Conservation (phyloP, 2,797 vertebrate genomes). For the Hypotaenidia okinawae region DNA sequence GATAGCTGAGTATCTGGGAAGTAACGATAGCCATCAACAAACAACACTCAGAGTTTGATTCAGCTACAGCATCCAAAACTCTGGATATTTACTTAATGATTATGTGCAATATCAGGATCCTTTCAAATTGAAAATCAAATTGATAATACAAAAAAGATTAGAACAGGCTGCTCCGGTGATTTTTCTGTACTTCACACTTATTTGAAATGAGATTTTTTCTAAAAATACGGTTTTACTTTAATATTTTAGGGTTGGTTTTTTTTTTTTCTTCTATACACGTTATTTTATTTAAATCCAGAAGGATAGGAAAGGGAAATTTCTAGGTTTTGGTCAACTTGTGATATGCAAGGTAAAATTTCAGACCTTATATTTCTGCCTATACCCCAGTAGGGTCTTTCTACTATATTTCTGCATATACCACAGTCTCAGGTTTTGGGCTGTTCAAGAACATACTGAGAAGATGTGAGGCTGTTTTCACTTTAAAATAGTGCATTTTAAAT, state of each 20-base stretch:
- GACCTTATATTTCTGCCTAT: background rate
- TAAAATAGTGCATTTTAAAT: background rate
- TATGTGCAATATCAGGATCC: constrained; percentile 36
- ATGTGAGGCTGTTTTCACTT: background rate
- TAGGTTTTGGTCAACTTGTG: background rate
- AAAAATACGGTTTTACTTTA: background rate
- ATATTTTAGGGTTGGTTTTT: background rate
- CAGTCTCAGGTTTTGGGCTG: background rate
- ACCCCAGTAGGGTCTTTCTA: background rate
- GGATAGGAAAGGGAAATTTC: background rate
- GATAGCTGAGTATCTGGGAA: constrained; percentile 42
- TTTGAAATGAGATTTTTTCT: background rate
- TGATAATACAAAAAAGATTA: background rate
- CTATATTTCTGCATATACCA: background rate
- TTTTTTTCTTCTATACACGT: background rate
- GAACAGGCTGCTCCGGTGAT: background rate
- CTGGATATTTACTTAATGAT: constrained; percentile 46
- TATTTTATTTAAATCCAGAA: background rate
- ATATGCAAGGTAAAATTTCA: background rate
- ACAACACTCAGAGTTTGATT: background rate
- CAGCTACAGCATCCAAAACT: constrained; percentile 23
- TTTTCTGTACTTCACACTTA: background rate
- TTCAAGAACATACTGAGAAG: background rate
- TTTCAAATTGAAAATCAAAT: constrained; percentile 32
- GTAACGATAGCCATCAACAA: background rate